Evolutionary conservation across 2,797 vertebrate genomes (phyloP), one percentile per base, ranked within the genome.

Genomic region (Gila robusta): DNA sequence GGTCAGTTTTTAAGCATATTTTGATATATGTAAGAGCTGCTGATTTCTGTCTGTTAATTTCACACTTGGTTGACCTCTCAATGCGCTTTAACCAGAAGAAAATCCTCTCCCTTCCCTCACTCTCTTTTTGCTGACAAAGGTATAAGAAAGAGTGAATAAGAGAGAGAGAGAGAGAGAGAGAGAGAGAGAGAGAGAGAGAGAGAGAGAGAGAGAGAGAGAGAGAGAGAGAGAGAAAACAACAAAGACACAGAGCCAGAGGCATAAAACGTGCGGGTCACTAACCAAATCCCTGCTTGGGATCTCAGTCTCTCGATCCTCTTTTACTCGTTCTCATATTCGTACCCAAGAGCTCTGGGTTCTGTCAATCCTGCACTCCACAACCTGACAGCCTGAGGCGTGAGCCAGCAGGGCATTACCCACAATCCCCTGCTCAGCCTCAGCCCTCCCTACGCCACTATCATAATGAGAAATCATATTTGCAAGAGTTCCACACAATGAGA

Each of bases 41-140:
- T 87, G 92, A 88, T 89, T 90, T 81, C 82, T 88, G 84, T 91
- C 87, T 89, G 74, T 89, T 92, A 88, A 93, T 91, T 92, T 92
- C 91, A 91, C 87, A 88, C 89, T 82, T 76, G 90, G 47, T 79
- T 87, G 88, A 87, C 84, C 85, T 69, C 89, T 91, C 89, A 91
- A 90, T 91, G 87, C 84, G 44, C 83, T 82, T 81, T 84, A 88
- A 86, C 79, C 49, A 59, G 73, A 78, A 76, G 85, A 86, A 83
- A 89, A 86, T 87, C 69, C 79, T 81, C 79, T 85, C 28, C 77
- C 70, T 64, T 77, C 54, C 56, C 32, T 56, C 44, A 6, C 54
- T 26, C 66, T 28, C 26, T 32, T 59, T 79, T 64, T 74, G 59
- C 86, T 74, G 95, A 0, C 98, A 98, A 93, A 98, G 97, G 87